Evolutionary conservation across 2,113 vertebrate genomes (phyloP).

Genomic region (Thermophis baileyi): DNA sequence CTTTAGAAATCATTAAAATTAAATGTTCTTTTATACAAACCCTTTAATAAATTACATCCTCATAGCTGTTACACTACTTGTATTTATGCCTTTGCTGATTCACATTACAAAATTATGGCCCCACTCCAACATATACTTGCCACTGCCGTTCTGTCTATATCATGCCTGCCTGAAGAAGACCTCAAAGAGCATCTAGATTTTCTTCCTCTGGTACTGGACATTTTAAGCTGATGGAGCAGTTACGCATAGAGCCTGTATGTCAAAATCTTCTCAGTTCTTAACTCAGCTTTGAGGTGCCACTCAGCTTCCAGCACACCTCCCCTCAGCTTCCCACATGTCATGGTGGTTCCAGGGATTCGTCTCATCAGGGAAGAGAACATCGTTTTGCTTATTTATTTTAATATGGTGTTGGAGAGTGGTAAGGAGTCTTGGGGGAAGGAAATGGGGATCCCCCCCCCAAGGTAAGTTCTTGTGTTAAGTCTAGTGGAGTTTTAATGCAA

Average conservation of each 20-base stretch:
- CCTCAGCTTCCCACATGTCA: not conserved
- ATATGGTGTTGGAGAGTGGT: not conserved
- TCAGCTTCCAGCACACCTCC: not conserved
- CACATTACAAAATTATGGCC: not conserved
- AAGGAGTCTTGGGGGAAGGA: not conserved
- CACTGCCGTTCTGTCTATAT: not conserved
- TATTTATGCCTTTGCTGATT: not conserved
- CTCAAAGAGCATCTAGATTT: constrained; percentile 32
- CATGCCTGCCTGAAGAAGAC: not conserved
- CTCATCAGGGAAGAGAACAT: not conserved
- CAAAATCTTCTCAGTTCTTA: not conserved
- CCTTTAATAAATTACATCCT: not conserved
- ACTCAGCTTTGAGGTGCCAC: not conserved
- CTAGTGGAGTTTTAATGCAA: not conserved
- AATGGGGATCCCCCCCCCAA: not conserved
- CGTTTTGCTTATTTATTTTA: not conserved
- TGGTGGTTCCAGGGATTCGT: not conserved
- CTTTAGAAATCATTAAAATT: not conserved
- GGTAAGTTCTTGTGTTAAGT: not conserved
- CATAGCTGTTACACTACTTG: not conserved
- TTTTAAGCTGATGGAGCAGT: not conserved
- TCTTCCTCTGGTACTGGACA: not conserved
- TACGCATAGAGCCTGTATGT: not conserved
- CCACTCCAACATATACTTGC: not conserved
- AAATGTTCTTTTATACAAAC: not conserved